phyloP scores from a whole-genome alignment of 1,140 invertebrate genomes.

The Zeugodacus cucurbitae region DNA sequence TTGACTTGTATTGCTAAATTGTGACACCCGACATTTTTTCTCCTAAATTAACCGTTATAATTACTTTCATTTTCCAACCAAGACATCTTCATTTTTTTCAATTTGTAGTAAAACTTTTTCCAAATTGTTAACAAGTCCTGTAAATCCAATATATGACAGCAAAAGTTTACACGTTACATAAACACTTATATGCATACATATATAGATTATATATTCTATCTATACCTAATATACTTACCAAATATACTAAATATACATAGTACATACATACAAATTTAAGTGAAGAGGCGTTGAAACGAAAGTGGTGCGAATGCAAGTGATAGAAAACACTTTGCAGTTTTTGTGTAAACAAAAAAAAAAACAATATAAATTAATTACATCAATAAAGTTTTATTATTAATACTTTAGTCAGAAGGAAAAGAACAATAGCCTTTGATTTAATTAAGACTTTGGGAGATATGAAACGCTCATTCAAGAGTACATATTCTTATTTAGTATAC shows the following conservation, averaged over 20 bases:
- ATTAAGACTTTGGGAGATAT: too few relatives aligned
- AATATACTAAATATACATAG: not conserved
- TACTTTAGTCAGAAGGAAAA: slow-evolving; percentile 14
- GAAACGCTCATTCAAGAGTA: too few relatives aligned
- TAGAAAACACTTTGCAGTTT: slow-evolving; percentile 42
- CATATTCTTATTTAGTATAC: too few relatives aligned
- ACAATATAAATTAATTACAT: slow-evolving; percentile 38
- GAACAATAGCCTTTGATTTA: too few relatives aligned
- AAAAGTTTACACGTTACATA: slow-evolving; percentile 20
- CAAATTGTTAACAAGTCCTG: not conserved
- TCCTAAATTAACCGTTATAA: not conserved
- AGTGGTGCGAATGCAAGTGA: not conserved
- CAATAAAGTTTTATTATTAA: slow-evolving; percentile 43
- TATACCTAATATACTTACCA: not conserved
- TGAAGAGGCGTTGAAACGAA: not conserved
- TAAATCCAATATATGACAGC: not conserved
- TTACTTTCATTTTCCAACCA: not conserved
- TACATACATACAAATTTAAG: not conserved
- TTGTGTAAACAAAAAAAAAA: slow-evolving; percentile 40
- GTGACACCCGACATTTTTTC: not conserved
- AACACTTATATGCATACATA: not conserved
- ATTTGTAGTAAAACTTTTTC: not conserved
- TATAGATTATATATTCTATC: not conserved
- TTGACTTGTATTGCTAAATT: not conserved
- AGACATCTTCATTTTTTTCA: not conserved